Evolutionary conservation across 2,113 vertebrate genomes (phyloP), one percentile per base, ranked within the genome.

Genomic region (Pluvialis apricaria): DNA sequence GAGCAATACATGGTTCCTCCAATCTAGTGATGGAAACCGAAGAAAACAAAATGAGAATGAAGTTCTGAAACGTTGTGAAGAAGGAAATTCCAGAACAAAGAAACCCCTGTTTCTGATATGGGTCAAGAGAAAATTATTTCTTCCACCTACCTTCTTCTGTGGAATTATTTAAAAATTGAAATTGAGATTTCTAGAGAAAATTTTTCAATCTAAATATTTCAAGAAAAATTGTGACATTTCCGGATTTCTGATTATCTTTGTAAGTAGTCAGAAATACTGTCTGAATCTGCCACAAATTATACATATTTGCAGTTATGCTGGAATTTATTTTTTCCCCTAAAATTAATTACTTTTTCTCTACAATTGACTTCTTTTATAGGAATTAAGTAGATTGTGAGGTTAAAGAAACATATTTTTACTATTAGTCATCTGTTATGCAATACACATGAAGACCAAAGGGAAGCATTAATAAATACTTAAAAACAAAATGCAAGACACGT

Each of bases 121-220:
- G 8, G 11, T 44, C 17, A 82, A 57, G 12, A 42, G 1, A 52
- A 79, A 66, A 49, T 13, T 5, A 19, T 82, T 65, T 69, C 9
- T 49, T 68, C 12, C 7, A 34, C 1, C 0, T 6, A 58, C 5
- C 5, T n/a, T 62, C 40, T 86, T 44, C 15, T 21, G 1, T 55
- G 12, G 7, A 54, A n/a, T 25, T 77, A 32, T 58, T 77, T 73
- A 22, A 51, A 85, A 78, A 45, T 17, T 2, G 4, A 49, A 73
- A 34, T 34, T 40, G 5, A 4, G 8, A 78, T 65, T 70, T 75
- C 12, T 34, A 75, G 34, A 31, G 7, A 78, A 69, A 40, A 6
- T 0, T 3, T 64, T 54, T 69, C 25, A 24, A 7, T 45, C 8
- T 40, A 40, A 73, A 49, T 0, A 24, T 34, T 73, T 72, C 4